Conservation (phyloP, 2,888 invertebrate species). For the Cheilosia grossa region DNA sequence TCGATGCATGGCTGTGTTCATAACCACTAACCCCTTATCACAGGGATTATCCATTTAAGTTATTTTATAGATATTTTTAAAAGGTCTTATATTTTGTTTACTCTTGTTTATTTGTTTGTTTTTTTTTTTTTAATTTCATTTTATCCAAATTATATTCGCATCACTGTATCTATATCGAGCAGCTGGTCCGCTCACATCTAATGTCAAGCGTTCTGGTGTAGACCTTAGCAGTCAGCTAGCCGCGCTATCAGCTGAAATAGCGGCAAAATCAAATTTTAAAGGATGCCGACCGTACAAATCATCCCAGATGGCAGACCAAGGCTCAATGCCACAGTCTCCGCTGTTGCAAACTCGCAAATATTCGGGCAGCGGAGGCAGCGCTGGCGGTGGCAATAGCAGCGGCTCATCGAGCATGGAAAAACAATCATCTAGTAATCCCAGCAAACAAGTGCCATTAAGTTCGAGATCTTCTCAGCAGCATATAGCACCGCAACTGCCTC, state of each 20-base stretch:
- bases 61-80: neutral
- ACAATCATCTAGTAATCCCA: slow-evolving; percentile 52
- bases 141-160: slow-evolving; percentile 11
- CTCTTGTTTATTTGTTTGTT: slow-evolving; percentile 42
- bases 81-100: slow-evolving; percentile 11
- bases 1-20: neutral
- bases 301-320: slow-evolving; percentile 69
- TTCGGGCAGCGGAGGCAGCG: slow-evolving; percentile 64
- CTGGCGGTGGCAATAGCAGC: slow-evolving; percentile 63
- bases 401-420: slow-evolving; percentile 70
- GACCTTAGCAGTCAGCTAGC: slow-evolving; percentile 75
- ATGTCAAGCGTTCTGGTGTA: slow-evolving; percentile 61
- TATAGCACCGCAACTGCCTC: slow-evolving; percentile 25
- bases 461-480: slow-evolving; percentile 49
- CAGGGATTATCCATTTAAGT: slow-evolving; percentile 15
- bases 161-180: slow-evolving; percentile 18
- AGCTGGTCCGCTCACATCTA: slow-evolving; percentile 69
- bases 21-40: slow-evolving; percentile 1
- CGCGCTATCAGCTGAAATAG: slow-evolving; percentile 76
- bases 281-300: slow-evolving; percentile 76
- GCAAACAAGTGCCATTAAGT: slow-evolving; percentile 68
- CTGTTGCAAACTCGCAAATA: slow-evolving; percentile 73
- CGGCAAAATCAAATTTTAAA: slow-evolving; percentile 76
- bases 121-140: slow-evolving; percentile 27
- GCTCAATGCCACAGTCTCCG: slow-evolving; percentile 74